Evolutionary conservation across 2,797 vertebrate genomes (phyloP), one percentile per base, ranked within the genome.

Genomic region (Meriones psammophilus): DNA sequence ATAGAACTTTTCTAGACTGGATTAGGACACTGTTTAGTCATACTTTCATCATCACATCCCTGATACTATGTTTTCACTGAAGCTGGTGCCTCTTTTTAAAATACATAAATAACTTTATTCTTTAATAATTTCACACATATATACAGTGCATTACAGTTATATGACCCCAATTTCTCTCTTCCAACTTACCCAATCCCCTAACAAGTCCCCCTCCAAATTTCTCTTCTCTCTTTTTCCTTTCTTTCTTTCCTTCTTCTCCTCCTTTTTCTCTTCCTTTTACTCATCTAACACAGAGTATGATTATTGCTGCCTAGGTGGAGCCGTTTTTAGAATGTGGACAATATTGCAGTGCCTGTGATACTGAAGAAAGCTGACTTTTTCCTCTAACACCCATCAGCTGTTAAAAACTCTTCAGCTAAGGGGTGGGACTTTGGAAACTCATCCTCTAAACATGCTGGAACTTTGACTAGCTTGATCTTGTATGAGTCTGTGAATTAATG

Each of bases 11-110:
- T 84, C 46, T 64, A n/a, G 83, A 74, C n/a, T 42, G n/a, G 84
- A 90, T 92, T 92, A 92, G 58, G 86, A 80, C 1, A n/a, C 33
- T 60, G 66, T 91, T 91, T 96, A 46, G 58, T 93, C 89, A 60
- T n/a, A 79, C 28, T 36, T 81, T 39, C 58, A 42, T 28, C 8
- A 78, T 24, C 13, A 68, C 20, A 86, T 68, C 12, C 36, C 33
- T 22, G 3, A 15, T 89, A 36, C 92, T 83, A 54, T 95, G 56
- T 73, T 95, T 92, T 89, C 78, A 79, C 13, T 50, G 62, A 89
- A 95, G 62, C 17, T 86, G 15, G 74, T 50, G 33, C n/a, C 2
- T 89, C 24, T 62, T 83, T 50, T 83, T 18, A 10, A 64, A 42
- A 66, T 66, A 20, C 30, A 46, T 84, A 20, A 46, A 66, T 46